phyloP scores from a whole-genome alignment of 2,113 vertebrate genomes.

The Callospermophilus lateralis region DNA sequence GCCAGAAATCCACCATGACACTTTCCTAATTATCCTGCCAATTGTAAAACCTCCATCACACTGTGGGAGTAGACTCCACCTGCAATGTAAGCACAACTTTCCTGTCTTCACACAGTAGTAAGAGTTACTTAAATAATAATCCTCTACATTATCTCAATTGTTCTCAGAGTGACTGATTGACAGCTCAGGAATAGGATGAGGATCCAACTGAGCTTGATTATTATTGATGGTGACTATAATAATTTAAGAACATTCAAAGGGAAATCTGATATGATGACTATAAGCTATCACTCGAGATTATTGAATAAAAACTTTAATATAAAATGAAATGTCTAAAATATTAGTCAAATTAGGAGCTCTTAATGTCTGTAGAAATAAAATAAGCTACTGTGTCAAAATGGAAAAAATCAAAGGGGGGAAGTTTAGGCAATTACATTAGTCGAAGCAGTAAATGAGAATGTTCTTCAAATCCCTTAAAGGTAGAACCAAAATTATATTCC shows the following conservation, averaged over 20 bases:
- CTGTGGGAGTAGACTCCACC: not conserved
- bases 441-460: not conserved
- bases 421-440: conserved; percentile 45
- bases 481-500: not conserved
- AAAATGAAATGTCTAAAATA: conserved; percentile 62
- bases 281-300: conserved; percentile 55
- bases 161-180: conserved; percentile 38
- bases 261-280: conserved; percentile 50
- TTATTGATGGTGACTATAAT: conserved; percentile 42
- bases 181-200: not conserved
- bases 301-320: conserved; percentile 55
- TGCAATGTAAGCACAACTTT: not conserved
- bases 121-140: conserved; percentile 28
- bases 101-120: not conserved
- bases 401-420: not conserved
- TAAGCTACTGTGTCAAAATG: conserved; percentile 14
- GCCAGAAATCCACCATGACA: not conserved
- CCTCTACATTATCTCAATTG: not conserved
- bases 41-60: not conserved
- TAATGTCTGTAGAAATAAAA: conserved; percentile 54
- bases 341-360: conserved; percentile 63
- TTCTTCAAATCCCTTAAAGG: conserved; percentile 16
- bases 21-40: not conserved
- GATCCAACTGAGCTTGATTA: conserved; percentile 24
- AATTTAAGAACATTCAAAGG: conserved; percentile 49